Percentiles rank a stretch among this genome's conserved stretches.
These are phyloP conservation scores for Semicossyphus pulcher DNA, from an alignment of 2,113 vertebrate genomes.

Conservation along the genomic window DNA sequence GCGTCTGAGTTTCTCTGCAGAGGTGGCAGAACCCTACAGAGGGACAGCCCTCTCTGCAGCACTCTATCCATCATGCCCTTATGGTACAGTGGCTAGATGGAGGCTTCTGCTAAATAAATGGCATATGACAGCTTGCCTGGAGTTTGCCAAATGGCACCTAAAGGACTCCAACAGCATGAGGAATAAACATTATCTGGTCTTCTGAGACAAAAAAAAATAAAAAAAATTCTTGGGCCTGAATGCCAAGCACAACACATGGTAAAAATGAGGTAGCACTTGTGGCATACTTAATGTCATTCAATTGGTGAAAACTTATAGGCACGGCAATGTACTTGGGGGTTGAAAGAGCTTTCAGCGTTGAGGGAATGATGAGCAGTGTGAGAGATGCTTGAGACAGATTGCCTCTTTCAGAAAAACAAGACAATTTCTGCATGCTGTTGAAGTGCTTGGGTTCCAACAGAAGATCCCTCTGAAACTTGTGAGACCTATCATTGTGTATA, in stretches of 20 bases:
- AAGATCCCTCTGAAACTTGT: not conserved
- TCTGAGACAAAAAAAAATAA: constrained; percentile 26
- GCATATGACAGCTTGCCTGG: constrained; percentile 65
- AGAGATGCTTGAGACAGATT: not conserved
- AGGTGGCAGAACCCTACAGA: constrained; percentile 20
- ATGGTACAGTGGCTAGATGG: constrained; percentile 39
- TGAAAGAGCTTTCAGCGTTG: not conserved
- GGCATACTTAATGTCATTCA: constrained; percentile 1
- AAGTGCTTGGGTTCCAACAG: constrained; percentile 3
- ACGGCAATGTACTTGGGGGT: not conserved
- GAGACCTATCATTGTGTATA: not conserved
- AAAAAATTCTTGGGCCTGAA: constrained; percentile 27
- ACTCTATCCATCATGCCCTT: constrained; percentile 55
- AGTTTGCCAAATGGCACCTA: constrained; percentile 68
- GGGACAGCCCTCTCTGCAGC: constrained; percentile 27
- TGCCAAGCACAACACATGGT: constrained; percentile 8
- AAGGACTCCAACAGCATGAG: constrained; percentile 40
- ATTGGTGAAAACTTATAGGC: not conserved
- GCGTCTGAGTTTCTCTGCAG: constrained; percentile 27
- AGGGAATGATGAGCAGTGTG: not conserved
- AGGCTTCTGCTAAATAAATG: constrained; percentile 63
- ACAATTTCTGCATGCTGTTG: not conserved
- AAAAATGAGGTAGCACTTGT: not conserved
- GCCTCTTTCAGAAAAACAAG: not conserved
- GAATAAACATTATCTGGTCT: constrained; percentile 35